Base-by-base conservation (phyloP, 2,797 vertebrate genomes). In the Aldrovandia affinis region DNA sequence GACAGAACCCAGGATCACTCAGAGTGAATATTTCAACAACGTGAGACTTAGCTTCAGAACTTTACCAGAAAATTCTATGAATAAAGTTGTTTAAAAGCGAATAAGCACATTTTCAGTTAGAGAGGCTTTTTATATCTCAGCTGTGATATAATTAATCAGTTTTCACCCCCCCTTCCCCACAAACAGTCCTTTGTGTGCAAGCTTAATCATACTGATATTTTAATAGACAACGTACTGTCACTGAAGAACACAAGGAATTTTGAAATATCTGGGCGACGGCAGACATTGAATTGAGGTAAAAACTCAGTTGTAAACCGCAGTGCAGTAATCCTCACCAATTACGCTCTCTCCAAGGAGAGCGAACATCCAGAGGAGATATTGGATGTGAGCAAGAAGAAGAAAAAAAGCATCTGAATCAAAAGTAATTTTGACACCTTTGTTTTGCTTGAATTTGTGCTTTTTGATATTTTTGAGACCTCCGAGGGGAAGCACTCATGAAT, bases 281-380 rank as follows among this genome's bases (percentile, higher is more conserved):
- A 33, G 25, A 52, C 9, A 81, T 59, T 20, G 61, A 81, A 36
- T 39, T 55, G n/a, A 22, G 59, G 1, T 81, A 33, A 59, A 81
- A 81, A 59, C 55, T 7, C 47, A 54, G 47, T 6, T 50, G 12
- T 6, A 50, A 50, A 50, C 47, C 12, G 47, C 52, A 22, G 78
- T n/a, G n/a, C 50, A n/a, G 52, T 57, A 57, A 36, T 80, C 78
- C 33, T 55, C 30, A 57, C 33, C 30, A 59, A 80, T 59, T 80
- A 59, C 20, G 52, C 28, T 25, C 78, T 33, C 12, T 59, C 47
- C 12, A 28, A 57, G 54, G 30, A 55, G 78, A 57, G n/a, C 52
- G 1, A 80, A 22, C 10, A 30, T 55, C 50, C 18, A 28, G 30
- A 50, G 42, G 44, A 79, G 20, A 47, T 25, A 18, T 79, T 28